Conservation (phyloP, 2,113 vertebrate species). For the Brachyhypopomus occidentalis region DNA sequence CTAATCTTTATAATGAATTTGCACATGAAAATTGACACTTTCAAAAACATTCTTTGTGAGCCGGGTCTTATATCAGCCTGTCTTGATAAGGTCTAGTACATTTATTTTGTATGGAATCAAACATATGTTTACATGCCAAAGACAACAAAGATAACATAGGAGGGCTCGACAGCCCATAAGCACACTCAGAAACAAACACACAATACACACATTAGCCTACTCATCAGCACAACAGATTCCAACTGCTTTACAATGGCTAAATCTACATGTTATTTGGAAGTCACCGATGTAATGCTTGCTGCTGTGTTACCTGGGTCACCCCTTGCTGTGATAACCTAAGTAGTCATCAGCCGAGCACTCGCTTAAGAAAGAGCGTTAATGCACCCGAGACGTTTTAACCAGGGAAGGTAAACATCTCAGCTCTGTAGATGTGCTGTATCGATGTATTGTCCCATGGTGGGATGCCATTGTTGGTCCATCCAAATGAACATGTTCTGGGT, state of each 20-base stretch:
- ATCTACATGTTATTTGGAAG: constrained; percentile 49
- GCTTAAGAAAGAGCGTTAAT: background rate
- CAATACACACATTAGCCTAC: constrained; percentile 9
- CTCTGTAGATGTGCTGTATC: background rate
- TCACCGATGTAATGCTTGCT: constrained; percentile 56
- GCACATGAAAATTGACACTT: background rate
- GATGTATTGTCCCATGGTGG: background rate
- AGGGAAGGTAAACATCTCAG: constrained; percentile 4
- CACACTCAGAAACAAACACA: constrained; percentile 18
- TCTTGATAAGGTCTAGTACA: background rate
- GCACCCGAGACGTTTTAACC: too few relatives aligned
- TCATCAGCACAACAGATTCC: constrained; percentile 11
- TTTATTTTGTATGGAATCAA: background rate
- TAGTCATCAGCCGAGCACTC: background rate
- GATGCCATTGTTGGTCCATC: constrained; percentile 6
- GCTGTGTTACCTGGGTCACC: constrained; percentile 6
- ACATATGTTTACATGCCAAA: background rate
- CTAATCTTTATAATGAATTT: background rate
- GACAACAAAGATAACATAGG: constrained; percentile 3
- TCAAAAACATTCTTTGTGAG: too few relatives aligned
- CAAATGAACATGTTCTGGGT: constrained; percentile 31
- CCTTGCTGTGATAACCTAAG: constrained; percentile 2
- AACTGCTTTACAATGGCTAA: constrained; percentile 31
- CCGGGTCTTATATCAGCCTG: background rate
- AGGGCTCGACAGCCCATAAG: background rate